Base-by-base conservation (phyloP, 2,113 vertebrate species). In the Alethe castanea region DNA sequence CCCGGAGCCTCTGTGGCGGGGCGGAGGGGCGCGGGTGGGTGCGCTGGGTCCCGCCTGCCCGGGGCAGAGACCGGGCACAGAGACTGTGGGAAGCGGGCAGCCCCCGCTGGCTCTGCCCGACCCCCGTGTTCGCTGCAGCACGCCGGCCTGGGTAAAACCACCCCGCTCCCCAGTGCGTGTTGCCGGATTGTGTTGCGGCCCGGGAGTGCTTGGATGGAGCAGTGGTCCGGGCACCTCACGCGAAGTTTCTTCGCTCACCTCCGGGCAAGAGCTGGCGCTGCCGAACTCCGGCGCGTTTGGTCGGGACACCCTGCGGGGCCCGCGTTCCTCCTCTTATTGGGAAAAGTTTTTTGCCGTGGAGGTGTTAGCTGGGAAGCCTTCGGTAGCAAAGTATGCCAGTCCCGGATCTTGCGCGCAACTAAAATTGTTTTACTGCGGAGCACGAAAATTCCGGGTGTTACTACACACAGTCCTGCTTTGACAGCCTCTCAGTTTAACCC, bases 391-490 rank as follows among this genome's bases (percentile, higher is more conserved):
- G 40, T 19, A 33, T 72, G 80, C 69, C 77, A 40, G 31, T 56
- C 6, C 5, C 2, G 10, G 31, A 14, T 57, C 9, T 7, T 6
- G 26, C 25, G 38, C 65, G 35, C 60, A 4, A 2, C 15, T 28
- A 19, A 36, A 48, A 50, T 18, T 12, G 19, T 35, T 70, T 35
- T 36, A 56, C 52, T 31, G 56, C 22, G 16, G 38, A 73, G 52
- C 35, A 11, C 12, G 2, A 69, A 42, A 69, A 3, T 19, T 47
- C 60, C 9, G 33, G 17, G 23, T 61, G 74, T 69, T 25, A 1
- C 0, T 47, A 6, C 1, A 7, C 11, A 3, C 23, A 1, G 35
- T 47, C 33, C 35, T 40, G 52, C 66, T 18, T 24, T 42, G 45
- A 53, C 8, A 8, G 44, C 19, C 17, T 78, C 66, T 52, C 56